Conservation (phyloP, 2,797 vertebrate genomes). For the Myotis daubentonii region DNA sequence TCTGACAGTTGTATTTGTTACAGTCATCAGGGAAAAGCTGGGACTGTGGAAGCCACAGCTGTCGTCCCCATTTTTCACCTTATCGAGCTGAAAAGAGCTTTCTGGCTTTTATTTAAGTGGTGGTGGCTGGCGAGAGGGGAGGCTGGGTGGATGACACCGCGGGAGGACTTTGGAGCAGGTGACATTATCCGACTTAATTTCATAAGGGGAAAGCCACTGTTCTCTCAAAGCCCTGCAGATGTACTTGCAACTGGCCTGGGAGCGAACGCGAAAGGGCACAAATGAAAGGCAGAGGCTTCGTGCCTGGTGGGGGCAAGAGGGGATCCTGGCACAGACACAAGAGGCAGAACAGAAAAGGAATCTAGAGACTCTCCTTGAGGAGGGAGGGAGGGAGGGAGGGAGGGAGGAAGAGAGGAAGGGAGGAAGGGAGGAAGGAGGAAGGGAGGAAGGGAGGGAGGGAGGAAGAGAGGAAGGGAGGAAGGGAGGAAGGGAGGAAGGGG, state of each 20-base stretch:
- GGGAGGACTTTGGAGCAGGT: conserved; percentile 65
- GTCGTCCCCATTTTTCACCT: conserved; percentile 84
- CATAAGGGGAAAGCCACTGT: conserved; percentile 60
- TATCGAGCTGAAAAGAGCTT: conserved; percentile 82
- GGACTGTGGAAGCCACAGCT: conserved; percentile 82
- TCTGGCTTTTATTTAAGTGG: conserved; percentile 69
- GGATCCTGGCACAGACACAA: neutral
- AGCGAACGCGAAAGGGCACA: conserved; percentile 80
- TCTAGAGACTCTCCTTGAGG: neutral
- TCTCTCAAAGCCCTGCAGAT: conserved; percentile 59
- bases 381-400: neutral
- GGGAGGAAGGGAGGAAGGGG: neutral
- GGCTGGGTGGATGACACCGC: conserved; percentile 58
- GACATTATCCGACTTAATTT: conserved; percentile 83
- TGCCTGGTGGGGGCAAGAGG: neutral
- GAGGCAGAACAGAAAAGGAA: conserved; percentile 70
- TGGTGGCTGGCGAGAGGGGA: conserved; percentile 57
- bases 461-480: neutral
- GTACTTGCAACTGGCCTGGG: conserved; percentile 57
- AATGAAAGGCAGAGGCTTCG: conserved; percentile 74
- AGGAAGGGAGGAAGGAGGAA: neutral
- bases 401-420: no score
- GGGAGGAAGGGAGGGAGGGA: no score
- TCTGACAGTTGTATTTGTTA: conserved; percentile 88
- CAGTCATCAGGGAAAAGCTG: conserved; percentile 79